Percentiles rank a stretch among this genome's conserved stretches.
Conservation (phyloP, 2,113 vertebrate species). For the Numida meleagris region DNA sequence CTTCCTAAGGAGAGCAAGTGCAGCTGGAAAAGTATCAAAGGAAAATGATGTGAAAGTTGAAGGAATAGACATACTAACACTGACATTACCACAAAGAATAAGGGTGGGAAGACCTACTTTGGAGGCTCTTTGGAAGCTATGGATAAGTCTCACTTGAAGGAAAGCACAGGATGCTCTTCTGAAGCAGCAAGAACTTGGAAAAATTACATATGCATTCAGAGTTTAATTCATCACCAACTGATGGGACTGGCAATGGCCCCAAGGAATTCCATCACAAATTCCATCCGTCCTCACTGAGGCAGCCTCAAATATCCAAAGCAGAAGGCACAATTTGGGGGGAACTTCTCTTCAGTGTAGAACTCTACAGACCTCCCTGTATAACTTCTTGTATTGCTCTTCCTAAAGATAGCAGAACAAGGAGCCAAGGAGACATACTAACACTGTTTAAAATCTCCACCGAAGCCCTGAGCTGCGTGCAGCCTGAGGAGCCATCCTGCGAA, state of each 20-base stretch:
- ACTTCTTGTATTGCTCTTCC: background rate
- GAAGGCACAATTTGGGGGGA: background rate
- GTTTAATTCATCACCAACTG: background rate
- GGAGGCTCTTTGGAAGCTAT: background rate
- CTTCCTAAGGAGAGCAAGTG: conserved; percentile 27
- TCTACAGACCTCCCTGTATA: background rate
- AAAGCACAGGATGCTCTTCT: background rate
- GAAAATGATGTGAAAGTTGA: background rate
- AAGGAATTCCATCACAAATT: background rate
- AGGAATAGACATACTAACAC: background rate
- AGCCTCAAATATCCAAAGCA: background rate
- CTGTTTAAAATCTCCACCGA: background rate
- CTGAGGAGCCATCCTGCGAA: background rate
- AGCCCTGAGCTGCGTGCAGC: fast-evolving
- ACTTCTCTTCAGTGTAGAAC: background rate
- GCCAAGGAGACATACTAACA: background rate
- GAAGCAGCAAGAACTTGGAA: background rate
- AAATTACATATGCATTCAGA: fast-evolving
- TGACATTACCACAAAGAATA: background rate
- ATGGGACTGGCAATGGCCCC: fast-evolving
- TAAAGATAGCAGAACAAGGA: background rate
- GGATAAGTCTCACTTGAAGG: too few relatives aligned
- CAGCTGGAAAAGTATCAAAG: conserved; percentile 38
- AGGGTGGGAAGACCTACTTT: background rate
- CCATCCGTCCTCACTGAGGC: fast-evolving